Base-by-base conservation (phyloP, 2,797 vertebrate species). In the Falco rusticolus region DNA sequence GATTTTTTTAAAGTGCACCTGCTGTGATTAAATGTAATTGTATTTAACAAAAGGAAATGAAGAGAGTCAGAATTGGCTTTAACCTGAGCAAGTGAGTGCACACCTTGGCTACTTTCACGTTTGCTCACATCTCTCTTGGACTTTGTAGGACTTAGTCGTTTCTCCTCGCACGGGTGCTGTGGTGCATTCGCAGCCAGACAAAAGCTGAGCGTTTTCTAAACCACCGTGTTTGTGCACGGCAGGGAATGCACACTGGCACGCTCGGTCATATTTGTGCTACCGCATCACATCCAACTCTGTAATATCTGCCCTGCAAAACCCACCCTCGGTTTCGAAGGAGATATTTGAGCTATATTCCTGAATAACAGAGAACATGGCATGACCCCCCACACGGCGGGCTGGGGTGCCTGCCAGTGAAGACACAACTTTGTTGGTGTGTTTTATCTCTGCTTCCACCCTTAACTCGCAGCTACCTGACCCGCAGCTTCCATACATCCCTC, bases 1-100 rank as follows among this genome's bases (percentile, higher is more conserved):
- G 43, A 28, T 77, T 82, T 95, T 54, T 95, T 54, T n/a, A 14
- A 91, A 92, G 68, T 41, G 82, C 95, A 97, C 96, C 97, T 97
- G 97, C 91, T 90, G 78, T 18, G 85, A 80, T 93, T 88, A 94
- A 94, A 83, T 68, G 29, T 53, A 69, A 61, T 79, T 37, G 26
- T 37, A 5, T 61, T 90, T 47, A 86, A 45, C 5, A 56, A 51
- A 78, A 68, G 31, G 72, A 72, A 90, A 76, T 13, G 6, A 74
- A 60, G 34, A 76, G 45, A 82, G 29, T 29, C 5, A 3, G 63
- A 71, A 37, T 13, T 82, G 0, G 0, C 50, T 78, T 74, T 63
- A 63, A 93, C 31, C 43, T 6, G 43, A 86, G n/a, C 3, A 31
- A 60, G 48, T 19, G 33, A 87, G 33, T 0, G 8, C 51, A 13